A percentile compares a stretch with the other conserved stretches of the same genome.
These are phyloP conservation scores for Austrolebias charrua DNA, from an alignment of 2,797 vertebrate species.

Conservation along the genomic window DNA sequence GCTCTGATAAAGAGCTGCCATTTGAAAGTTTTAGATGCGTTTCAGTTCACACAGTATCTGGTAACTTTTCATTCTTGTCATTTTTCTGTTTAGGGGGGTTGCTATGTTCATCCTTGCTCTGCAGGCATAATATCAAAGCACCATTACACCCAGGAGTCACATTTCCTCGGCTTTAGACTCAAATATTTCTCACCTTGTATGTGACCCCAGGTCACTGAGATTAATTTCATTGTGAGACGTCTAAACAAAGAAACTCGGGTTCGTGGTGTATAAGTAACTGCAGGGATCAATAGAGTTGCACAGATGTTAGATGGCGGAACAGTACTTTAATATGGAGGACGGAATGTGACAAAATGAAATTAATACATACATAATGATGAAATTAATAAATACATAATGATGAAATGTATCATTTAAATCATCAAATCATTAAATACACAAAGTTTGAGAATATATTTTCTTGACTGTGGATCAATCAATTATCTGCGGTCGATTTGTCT, in stretches of 20 bases:
- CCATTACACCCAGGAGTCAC: slow-evolving; percentile 39
- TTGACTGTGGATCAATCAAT: too few species aligned
- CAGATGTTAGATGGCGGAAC: background rate
- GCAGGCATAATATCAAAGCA: slow-evolving; percentile 40
- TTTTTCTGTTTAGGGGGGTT: slow-evolving; percentile 34
- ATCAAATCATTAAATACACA: too few species aligned
- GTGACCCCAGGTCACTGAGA: slow-evolving; percentile 26
- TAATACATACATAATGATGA: too few species aligned
- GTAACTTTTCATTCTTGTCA: slow-evolving; percentile 51
- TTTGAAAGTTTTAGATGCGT: slow-evolving; percentile 40
- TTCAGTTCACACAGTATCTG: slow-evolving; percentile 47
- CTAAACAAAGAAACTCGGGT: slow-evolving; percentile 4
- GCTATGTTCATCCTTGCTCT: slow-evolving; percentile 54
- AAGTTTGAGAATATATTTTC: too few species aligned
- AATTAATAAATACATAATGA: too few species aligned
- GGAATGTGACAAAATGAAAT: too few species aligned
- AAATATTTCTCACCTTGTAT: background rate
- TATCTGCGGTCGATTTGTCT: too few species aligned
- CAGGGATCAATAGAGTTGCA: slow-evolving; percentile 7
- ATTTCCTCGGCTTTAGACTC: slow-evolving; percentile 38
- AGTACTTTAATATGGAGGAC: background rate
- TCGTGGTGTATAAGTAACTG: slow-evolving; percentile 19
- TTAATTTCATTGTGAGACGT: slow-evolving; percentile 12
- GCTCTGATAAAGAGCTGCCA: slow-evolving; percentile 15
- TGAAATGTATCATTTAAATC: too few species aligned